Evolutionary conservation across 2,113 vertebrate genomes (phyloP).

Genomic region (Centropus bengalensis): DNA sequence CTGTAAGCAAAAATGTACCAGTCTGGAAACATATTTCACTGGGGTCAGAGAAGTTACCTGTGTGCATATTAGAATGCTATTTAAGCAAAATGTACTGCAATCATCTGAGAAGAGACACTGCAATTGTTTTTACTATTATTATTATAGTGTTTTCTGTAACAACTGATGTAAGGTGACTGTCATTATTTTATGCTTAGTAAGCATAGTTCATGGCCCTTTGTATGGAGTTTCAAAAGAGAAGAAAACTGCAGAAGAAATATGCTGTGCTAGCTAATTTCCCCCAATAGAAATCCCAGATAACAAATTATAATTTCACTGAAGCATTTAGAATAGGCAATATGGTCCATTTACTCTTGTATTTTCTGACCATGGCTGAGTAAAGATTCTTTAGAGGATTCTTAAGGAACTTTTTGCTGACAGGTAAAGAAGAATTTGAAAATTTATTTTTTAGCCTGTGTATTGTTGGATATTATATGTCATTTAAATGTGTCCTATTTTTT

Average conservation of each 20-base stretch:
- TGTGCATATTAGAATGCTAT: background rate
- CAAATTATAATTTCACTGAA: constrained; percentile 17
- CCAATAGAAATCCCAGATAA: constrained; percentile 35
- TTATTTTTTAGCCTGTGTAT: background rate
- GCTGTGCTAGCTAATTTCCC: constrained; percentile 10
- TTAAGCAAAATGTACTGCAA: background rate
- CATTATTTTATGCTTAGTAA: constrained; percentile 12
- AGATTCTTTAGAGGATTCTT: constrained; percentile 17
- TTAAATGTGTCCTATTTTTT: background rate
- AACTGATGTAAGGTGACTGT: background rate
- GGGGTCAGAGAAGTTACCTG: background rate
- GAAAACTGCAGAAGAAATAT: background rate
- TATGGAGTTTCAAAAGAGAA: background rate
- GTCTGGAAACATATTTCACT: background rate
- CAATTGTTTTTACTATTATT: background rate
- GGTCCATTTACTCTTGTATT: constrained; percentile 7
- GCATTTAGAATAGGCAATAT: constrained; percentile 16
- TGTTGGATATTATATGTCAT: background rate
- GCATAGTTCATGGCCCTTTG: background rate
- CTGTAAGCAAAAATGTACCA: background rate
- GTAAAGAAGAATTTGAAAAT: background rate
- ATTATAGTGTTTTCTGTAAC: background rate
- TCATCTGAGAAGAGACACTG: background rate
- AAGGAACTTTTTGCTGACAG: constrained; percentile 1
- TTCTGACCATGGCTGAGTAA: constrained; percentile 34